Evolutionary conservation across 2,113 vertebrate species (phyloP), one percentile per base, ranked within the genome.

Genomic region (Mystacornis crossleyi): DNA sequence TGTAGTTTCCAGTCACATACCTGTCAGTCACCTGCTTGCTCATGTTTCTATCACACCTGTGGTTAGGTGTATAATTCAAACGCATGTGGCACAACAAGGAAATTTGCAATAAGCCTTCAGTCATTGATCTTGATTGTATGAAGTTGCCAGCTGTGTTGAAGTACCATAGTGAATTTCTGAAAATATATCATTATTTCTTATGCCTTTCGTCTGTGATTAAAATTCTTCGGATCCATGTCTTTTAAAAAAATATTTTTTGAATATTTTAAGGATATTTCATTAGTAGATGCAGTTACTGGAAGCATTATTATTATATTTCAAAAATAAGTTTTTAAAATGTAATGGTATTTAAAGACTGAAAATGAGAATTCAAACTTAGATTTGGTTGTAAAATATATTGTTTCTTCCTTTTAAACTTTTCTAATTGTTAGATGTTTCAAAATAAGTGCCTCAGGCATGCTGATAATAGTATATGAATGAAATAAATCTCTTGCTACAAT

Each of bases 331-430:
- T 91, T 81, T 31, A 62, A 94, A 66, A 60, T 79, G n/a, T 66
- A 82, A 29, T 79, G 84, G 50, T 48, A 57, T 85, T 96, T 95
- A 51, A 90, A 85, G 82, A 91, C 34, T 71, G 38, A 87, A 96
- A 88, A 90, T 81, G 42, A 92, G 78, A 96, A 62, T 89, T 92
- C 74, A 67, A 21, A 47, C 23, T 67, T 48, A 42, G 43, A 58
- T 74, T 75, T 86, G 17, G 6, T 79, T 55, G 14, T 40, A 89
- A 81, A 92, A 12, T 10, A 26, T 82, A 51, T 91, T 83, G 24
- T 79, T 45, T 79, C 57, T 75, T 80, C 33, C 25, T 81, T 81
- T 88, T 62, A n/a, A 61, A 69, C 28, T 65, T 87, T 95, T 71
- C 20, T 75, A 54, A 64, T 89, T 90, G 71, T 38, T 64, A 91